phyloP scores from a whole-genome alignment of 2,797 vertebrate genomes.

The Craterocephalus amniculus region DNA sequence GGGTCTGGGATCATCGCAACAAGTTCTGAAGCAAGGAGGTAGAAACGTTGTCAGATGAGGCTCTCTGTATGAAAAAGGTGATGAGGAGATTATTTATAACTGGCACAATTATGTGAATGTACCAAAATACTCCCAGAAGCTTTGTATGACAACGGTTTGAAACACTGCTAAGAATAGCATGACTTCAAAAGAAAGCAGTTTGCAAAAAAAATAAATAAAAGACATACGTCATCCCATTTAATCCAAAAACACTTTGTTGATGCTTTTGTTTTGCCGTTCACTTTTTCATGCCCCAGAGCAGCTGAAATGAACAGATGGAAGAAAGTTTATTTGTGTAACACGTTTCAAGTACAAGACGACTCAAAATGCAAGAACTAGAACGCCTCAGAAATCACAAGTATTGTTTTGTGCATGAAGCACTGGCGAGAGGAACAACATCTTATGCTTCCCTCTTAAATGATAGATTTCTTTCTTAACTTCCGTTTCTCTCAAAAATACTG shows the following conservation, averaged over 20 bases:
- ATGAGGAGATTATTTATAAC: neutral
- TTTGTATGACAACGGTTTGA: neutral
- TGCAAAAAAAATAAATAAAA: neutral
- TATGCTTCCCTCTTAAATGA: too few relatives aligned
- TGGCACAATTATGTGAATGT: neutral
- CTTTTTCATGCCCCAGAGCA: too few relatives aligned
- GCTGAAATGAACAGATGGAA: neutral
- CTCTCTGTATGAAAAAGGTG: neutral
- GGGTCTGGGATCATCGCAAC: neutral
- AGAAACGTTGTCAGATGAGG: neutral
- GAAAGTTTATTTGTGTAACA: too few relatives aligned
- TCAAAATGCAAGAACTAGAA: neutral
- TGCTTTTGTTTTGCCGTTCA: too few relatives aligned
- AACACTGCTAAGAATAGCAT: neutral
- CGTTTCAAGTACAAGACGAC: too few relatives aligned
- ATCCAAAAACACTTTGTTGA: neutral
- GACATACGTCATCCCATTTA: neutral
- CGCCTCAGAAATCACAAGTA: neutral
- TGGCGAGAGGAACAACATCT: neutral
- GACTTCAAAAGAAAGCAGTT: neutral
- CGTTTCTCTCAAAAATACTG: too few relatives aligned
- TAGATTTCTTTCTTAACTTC: too few relatives aligned
- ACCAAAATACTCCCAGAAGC: neutral
- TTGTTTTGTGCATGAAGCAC: neutral
- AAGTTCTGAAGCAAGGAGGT: neutral